phyloP scores from a whole-genome alignment of 2,113 vertebrate species.

The Lipotes vexillifer region DNA sequence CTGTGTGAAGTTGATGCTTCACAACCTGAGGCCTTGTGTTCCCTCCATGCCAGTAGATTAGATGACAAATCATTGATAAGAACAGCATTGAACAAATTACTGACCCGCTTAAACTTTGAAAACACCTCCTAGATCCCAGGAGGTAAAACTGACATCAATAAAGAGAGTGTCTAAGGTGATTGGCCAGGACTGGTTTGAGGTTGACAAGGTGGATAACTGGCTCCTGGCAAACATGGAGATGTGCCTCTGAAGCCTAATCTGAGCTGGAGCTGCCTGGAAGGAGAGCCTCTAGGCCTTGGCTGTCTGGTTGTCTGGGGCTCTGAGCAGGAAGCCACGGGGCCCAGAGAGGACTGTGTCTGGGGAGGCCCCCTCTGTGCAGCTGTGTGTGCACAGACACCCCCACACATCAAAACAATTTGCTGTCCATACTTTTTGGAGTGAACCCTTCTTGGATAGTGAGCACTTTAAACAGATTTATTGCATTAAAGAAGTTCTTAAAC shows the following conservation, averaged over 20 bases:
- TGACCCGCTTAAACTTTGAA: not conserved
- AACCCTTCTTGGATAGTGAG: not conserved
- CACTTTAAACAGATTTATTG: not conserved
- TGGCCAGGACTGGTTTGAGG: not conserved
- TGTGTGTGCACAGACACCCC: accelerated
- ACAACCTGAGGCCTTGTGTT: not conserved
- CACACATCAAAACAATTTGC: not conserved
- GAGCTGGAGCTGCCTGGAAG: not conserved
- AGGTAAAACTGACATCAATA: not conserved
- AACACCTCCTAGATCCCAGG: not conserved
- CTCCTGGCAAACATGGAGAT: not conserved
- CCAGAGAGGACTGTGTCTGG: accelerated
- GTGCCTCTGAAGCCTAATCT: not conserved
- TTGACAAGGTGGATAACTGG: not conserved
- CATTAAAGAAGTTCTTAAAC: not conserved
- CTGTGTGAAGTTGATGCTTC: not conserved
- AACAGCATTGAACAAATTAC: not conserved
- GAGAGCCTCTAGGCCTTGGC: not conserved
- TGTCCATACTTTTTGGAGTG: not conserved
- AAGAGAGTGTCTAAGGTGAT: not conserved
- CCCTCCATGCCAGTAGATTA: not conserved
- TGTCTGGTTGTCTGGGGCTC: not conserved
- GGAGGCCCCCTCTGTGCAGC: not conserved
- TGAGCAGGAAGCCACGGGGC: not conserved
- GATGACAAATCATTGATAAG: not conserved